Evolutionary conservation across 2,888 invertebrate genomes (phyloP).

Genomic region (Drosophila histrio): DNA sequence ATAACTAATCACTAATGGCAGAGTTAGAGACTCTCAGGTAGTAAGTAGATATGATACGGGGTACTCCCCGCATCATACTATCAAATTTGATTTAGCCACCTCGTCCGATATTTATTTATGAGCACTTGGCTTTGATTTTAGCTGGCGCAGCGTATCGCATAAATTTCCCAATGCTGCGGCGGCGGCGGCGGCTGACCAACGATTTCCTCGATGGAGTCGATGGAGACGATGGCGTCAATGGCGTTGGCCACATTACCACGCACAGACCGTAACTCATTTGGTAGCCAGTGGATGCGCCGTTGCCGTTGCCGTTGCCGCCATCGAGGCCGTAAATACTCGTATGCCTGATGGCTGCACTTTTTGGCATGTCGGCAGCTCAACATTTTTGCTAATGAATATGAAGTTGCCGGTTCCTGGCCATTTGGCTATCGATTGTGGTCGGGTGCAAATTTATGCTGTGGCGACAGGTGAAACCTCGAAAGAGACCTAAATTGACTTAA

Average conservation of each 20-base stretch:
- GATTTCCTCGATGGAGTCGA: neutral
- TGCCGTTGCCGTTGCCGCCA: slow-evolving; percentile 29
- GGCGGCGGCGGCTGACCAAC: slow-evolving; percentile 8
- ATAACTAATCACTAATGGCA: slow-evolving; percentile 60
- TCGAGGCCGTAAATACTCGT: slow-evolving; percentile 61
- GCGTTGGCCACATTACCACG: slow-evolving; percentile 45
- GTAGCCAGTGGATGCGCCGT: slow-evolving; percentile 31
- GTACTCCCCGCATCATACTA: slow-evolving; percentile 32
- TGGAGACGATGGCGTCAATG: slow-evolving; percentile 16
- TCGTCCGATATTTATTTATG: slow-evolving; percentile 69
- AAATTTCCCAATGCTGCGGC: slow-evolving; percentile 46
- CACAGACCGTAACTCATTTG: slow-evolving; percentile 54
- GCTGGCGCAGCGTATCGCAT: slow-evolving; percentile 61
- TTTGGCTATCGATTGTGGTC: slow-evolving; percentile 24
- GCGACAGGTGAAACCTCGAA: slow-evolving; percentile 42
- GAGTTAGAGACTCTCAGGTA: slow-evolving; percentile 18
- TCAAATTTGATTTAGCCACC: slow-evolving; percentile 68
- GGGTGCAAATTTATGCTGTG: slow-evolving; percentile 59
- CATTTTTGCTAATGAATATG: slow-evolving; percentile 70
- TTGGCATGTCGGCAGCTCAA: slow-evolving; percentile 62
- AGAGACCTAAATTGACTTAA: neutral
- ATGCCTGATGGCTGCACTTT: slow-evolving; percentile 66
- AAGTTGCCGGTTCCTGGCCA: slow-evolving; percentile 26
- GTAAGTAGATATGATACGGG: neutral
- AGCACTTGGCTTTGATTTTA: slow-evolving; percentile 66